phyloP scores from a whole-genome alignment of 2,797 vertebrate species.

The Astyanax mexicanus region DNA sequence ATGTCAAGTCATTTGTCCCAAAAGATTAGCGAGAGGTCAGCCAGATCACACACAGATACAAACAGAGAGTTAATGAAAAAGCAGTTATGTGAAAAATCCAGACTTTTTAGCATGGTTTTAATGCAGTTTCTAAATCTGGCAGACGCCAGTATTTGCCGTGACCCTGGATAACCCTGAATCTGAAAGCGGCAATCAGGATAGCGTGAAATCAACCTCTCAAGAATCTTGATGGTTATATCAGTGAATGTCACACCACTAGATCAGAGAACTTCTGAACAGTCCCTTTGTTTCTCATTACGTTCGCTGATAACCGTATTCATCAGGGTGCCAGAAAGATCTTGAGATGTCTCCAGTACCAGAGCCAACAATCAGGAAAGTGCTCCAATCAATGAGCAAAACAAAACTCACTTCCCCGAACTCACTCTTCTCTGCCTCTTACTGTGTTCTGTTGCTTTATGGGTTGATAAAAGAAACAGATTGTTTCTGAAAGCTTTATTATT shows the following conservation, averaged over 20 bases:
- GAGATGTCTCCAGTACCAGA: conserved; percentile 13
- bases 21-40: conserved; percentile 39
- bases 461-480: conserved; percentile 10
- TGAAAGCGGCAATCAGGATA: background rate
- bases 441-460: background rate
- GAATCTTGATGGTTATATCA: background rate
- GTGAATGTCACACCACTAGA: background rate
- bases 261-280: background rate
- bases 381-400: background rate
- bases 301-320: background rate
- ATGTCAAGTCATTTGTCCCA: conserved; percentile 28
- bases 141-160: background rate
- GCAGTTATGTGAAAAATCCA: conserved; percentile 44
- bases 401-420: background rate
- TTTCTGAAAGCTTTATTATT: conserved; percentile 26
- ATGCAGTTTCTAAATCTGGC: conserved; percentile 5
- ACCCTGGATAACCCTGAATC: background rate
- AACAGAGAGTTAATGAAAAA: conserved; percentile 46
- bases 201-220: background rate
- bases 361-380: background rate
- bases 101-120: conserved; percentile 26
- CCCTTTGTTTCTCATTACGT: background rate
- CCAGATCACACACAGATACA: conserved; percentile 47
- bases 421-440: background rate
- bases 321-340: background rate